Conservation (phyloP, 2,888 invertebrate genomes). For the Acleris holmiana region DNA sequence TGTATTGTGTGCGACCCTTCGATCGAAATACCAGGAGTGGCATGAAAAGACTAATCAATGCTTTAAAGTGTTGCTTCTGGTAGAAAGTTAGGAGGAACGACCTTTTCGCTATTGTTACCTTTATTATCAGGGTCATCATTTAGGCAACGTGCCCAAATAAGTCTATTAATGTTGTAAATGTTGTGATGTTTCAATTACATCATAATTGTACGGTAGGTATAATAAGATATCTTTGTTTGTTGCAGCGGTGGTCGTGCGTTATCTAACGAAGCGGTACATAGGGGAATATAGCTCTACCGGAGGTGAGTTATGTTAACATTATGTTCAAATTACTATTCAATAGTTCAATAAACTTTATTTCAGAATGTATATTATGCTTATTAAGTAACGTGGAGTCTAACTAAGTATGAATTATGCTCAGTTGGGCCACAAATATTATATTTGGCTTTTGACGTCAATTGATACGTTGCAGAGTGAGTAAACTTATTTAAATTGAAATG, state of each 20-base stretch:
- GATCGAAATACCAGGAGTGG: conserved; percentile 71
- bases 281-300: conserved; percentile 92
- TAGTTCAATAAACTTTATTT: neutral
- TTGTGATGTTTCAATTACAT: conserved; percentile 36
- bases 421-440: neutral
- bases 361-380: neutral
- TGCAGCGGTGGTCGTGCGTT: conserved; percentile 91
- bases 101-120: conserved; percentile 57
- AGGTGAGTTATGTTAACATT: conserved; percentile 82
- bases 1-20: conserved; percentile 64
- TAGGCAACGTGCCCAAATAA: conserved; percentile 24
- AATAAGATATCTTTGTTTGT: conserved; percentile 63
- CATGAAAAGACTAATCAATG: conserved; percentile 73
- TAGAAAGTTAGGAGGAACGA: conserved; percentile 77
- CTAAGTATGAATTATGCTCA: too few relatives aligned
- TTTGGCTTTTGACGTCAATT: conserved; percentile 44
- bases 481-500: conserved; percentile 45
- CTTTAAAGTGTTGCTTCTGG: conserved; percentile 49
- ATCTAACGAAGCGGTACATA: conserved; percentile 91
- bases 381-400: neutral
- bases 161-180: conserved; percentile 27
- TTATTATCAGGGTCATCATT: conserved; percentile 45
- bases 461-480: conserved; percentile 37
- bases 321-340: conserved; percentile 19
- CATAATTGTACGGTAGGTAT: conserved; percentile 33